phyloP scores from a whole-genome alignment of 2,797 vertebrate species.

The Kryptolebias ocellatus region DNA sequence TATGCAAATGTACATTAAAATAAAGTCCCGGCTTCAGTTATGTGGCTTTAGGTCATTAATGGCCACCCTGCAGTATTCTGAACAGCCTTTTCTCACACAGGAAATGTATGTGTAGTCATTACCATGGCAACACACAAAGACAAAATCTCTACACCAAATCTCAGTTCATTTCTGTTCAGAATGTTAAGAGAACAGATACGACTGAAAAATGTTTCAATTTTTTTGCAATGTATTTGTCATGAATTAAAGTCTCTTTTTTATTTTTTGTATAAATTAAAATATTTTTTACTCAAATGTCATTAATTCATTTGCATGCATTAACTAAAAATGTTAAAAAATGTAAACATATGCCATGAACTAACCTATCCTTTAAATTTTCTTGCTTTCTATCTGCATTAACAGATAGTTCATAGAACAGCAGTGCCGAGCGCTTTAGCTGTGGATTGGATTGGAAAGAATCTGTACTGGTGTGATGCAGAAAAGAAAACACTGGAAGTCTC shows the following conservation, averaged over 20 bases:
- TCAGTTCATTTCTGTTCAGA: background rate
- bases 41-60: constrained; percentile 8
- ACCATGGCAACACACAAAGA: constrained; percentile 14
- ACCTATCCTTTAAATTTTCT: background rate
- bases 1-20: constrained; percentile 7
- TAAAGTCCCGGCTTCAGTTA: background rate
- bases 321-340: background rate
- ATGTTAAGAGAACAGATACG: background rate
- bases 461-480: constrained; percentile 97
- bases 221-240: background rate
- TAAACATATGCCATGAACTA: background rate
- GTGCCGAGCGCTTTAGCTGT: constrained; percentile 95
- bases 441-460: constrained; percentile 98
- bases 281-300: background rate
- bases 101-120: background rate
- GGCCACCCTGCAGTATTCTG: background rate
- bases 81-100: constrained; percentile 1
- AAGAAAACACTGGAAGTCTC: constrained; percentile 96
- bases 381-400: constrained; percentile 3
- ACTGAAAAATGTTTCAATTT: background rate
- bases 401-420: constrained; percentile 95
- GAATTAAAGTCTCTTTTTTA: background rate
- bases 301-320: background rate
- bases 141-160: background rate
- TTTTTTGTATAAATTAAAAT: background rate